Conservation (phyloP, 1,140 invertebrate species). For the Aphidius ervi region DNA sequence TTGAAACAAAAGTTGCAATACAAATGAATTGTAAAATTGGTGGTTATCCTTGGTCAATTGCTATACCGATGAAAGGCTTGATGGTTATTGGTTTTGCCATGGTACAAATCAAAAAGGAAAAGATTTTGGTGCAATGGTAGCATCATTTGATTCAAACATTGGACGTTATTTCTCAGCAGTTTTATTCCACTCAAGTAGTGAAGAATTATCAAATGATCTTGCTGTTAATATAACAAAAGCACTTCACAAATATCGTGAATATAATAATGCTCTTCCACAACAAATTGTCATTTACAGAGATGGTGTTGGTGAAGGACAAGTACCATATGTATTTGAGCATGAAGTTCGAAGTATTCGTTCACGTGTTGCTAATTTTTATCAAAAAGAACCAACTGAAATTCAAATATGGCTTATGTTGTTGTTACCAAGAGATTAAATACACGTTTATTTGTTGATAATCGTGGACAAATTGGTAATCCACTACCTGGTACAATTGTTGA, state of each 20-base stretch:
- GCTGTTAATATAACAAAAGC: constrained; percentile 60
- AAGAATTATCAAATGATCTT: constrained; percentile 69
- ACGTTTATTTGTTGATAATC: constrained; percentile 55
- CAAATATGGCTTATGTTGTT: constrained; percentile 66
- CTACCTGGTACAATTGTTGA: constrained; percentile 85
- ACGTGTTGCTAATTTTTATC: constrained; percentile 55
- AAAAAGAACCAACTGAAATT: constrained; percentile 37
- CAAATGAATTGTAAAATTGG: constrained; percentile 88
- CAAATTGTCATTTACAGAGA: constrained; percentile 71
- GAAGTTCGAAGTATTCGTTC: constrained; percentile 60
- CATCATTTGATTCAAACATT: constrained; percentile 63
- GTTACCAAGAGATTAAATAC: constrained; percentile 72
- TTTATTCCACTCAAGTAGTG: constrained; percentile 65
- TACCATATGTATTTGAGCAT: constrained; percentile 61
- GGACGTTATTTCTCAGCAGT: constrained; percentile 68
- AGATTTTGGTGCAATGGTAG: constrained; percentile 73
- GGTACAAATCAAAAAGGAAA: constrained; percentile 60
- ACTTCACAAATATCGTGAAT: constrained; percentile 53
- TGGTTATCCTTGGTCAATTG: constrained; percentile 76
- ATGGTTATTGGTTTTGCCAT: constrained; percentile 89
- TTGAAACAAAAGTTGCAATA: constrained; percentile 84
- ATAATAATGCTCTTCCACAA: constrained; percentile 53
- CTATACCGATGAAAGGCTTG: constrained; percentile 62
- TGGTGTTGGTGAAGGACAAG: constrained; percentile 82
- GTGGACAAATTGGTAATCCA: constrained; percentile 60